phyloP scores from a whole-genome alignment of 2,113 vertebrate genomes.

The Melanotaenia duboulayi region DNA sequence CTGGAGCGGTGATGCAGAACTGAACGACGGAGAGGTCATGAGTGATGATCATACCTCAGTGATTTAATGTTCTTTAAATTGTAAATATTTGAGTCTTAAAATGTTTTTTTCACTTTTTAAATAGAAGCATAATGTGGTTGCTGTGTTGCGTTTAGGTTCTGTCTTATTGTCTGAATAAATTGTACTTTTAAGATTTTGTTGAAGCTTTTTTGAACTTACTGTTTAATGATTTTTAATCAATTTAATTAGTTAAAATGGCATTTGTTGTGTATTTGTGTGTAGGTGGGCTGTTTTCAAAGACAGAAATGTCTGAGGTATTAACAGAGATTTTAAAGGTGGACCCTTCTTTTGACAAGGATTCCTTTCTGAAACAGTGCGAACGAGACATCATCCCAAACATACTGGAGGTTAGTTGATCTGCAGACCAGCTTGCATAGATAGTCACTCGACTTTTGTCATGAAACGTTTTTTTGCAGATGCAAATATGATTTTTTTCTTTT shows the following conservation, averaged over 20 bases:
- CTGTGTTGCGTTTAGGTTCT: too few species aligned
- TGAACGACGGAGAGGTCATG: too few species aligned
- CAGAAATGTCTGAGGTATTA: slow-evolving; percentile 95
- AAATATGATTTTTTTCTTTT: too few species aligned
- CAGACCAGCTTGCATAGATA: background rate
- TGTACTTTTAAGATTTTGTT: too few species aligned
- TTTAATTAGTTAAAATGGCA: background rate
- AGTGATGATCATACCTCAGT: too few species aligned
- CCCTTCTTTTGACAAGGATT: slow-evolving; percentile 93
- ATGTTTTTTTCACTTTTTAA: too few species aligned
- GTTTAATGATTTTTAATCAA: background rate
- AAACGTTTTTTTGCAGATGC: background rate
- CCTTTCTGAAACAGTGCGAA: slow-evolving; percentile 92
- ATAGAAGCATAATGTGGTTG: too few species aligned
- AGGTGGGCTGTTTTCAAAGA: slow-evolving; percentile 97
- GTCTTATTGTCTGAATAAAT: too few species aligned
- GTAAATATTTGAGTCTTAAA: too few species aligned
- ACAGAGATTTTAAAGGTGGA: slow-evolving; percentile 95
- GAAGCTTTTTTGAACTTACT: background rate
- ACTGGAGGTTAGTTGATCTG: slow-evolving; percentile 86
- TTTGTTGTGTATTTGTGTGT: background rate
- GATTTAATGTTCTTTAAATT: too few species aligned
- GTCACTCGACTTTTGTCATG: background rate
- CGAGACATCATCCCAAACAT: slow-evolving; percentile 95
- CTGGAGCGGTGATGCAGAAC: background rate